Percentiles rank a stretch among this genome's conserved stretches.
phyloP scores from a whole-genome alignment of 2,113 vertebrate genomes.

The Ancistrus triradiatus region DNA sequence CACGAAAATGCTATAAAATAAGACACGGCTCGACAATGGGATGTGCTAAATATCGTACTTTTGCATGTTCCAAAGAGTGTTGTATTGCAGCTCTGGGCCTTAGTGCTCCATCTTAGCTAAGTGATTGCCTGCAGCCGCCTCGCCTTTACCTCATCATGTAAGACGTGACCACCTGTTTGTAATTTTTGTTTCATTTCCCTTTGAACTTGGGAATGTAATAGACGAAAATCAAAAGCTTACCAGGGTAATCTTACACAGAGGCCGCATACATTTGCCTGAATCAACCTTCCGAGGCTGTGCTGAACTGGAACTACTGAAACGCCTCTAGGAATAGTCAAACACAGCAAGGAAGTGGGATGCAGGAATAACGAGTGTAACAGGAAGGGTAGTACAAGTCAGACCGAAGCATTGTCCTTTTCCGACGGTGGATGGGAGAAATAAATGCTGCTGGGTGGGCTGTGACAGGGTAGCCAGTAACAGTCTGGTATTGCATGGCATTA shows the following conservation, averaged over 20 bases:
- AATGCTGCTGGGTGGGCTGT: constrained; percentile 10
- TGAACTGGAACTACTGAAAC: constrained; percentile 16
- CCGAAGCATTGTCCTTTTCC: not conserved
- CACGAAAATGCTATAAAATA: constrained; percentile 31
- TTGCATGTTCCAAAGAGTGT: constrained; percentile 10
- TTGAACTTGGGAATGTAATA: constrained; percentile 31
- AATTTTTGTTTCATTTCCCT: constrained; percentile 34
- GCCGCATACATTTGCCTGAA: not conserved
- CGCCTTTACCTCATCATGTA: constrained; percentile 38
- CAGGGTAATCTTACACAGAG: not conserved
- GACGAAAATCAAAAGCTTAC: constrained; percentile 5
- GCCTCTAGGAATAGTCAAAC: constrained; percentile 5
- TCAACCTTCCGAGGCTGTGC: not conserved
- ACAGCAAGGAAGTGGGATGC: too few relatives aligned
- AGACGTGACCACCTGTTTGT: constrained; percentile 37
- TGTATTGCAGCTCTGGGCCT: not conserved
- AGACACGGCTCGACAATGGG: constrained; percentile 20
- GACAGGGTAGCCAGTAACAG: constrained; percentile 29
- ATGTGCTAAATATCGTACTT: constrained; percentile 29
- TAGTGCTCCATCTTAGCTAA: constrained; percentile 12
- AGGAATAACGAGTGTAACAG: constrained; percentile 2
- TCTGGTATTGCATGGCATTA: too few relatives aligned
- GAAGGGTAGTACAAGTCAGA: constrained; percentile 23
- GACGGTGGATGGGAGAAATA: constrained; percentile 8
- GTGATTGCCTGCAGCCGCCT: constrained; percentile 18